These are phyloP conservation scores for Megalops cyprinoides DNA, from an alignment of 2,797 vertebrate species.

Conservation along the genomic window DNA sequence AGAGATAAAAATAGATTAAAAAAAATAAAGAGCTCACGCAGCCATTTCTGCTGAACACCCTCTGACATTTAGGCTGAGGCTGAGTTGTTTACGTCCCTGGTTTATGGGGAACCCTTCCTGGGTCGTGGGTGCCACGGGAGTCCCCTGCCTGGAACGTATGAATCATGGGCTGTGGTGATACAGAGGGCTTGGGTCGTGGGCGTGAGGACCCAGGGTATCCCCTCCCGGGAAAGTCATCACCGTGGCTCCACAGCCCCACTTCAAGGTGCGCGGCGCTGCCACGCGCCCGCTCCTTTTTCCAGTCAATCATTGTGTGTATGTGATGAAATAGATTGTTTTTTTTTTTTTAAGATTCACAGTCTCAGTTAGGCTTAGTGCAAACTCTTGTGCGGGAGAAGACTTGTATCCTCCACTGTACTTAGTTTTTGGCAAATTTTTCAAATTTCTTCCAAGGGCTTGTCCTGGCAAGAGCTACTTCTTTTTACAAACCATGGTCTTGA, in stretches of 20 bases:
- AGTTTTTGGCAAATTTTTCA: neutral
- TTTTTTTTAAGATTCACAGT: neutral
- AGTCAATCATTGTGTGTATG: neutral
- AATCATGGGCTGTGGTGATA: conserved; percentile 13
- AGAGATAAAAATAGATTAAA: conserved; percentile 3
- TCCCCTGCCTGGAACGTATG: neutral
- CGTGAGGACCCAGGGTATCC: conserved; percentile 68
- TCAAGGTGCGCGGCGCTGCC: conserved; percentile 47
- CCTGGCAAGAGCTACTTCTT: neutral
- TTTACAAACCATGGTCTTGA: no score
- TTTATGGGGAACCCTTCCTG: conserved; percentile 23
- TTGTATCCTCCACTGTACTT: neutral
- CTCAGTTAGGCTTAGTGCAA: neutral
- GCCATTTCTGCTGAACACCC: neutral
- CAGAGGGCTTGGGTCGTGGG: conserved; percentile 28
- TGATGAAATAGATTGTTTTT: neutral
- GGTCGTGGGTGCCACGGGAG: neutral
- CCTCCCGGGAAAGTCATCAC: conserved; percentile 59
- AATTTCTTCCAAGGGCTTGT: neutral
- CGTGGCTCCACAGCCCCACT: conserved; percentile 48
- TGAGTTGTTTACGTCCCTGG: neutral
- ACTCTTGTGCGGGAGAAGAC: no score
- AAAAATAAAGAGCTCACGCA: neutral
- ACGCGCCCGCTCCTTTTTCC: conserved; percentile 34
- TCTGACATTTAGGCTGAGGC: conserved; percentile 5